Evolutionary conservation across 1,140 invertebrate genomes (phyloP).

Genomic region (Brachionus plicatilis): DNA sequence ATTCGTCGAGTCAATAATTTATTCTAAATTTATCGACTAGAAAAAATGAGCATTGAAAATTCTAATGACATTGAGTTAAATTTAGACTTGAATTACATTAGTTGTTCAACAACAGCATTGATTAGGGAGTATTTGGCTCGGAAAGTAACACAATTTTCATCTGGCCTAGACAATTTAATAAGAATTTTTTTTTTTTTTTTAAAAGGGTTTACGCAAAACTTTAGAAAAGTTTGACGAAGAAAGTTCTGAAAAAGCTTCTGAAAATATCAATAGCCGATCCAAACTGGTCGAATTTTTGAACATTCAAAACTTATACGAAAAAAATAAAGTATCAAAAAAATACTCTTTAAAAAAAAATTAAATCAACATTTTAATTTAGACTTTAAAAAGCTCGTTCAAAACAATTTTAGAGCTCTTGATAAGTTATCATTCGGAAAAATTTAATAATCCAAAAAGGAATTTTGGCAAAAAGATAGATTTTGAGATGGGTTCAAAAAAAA

Average conservation of each 20-base stretch:
- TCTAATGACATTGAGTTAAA: neutral
- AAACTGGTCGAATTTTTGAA: constrained; percentile 23
- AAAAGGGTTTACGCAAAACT: neutral
- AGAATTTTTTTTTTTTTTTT: neutral
- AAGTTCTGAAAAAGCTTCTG: neutral
- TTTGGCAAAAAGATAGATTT: neutral
- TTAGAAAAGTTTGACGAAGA: constrained; percentile 17
- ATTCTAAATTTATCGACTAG: neutral
- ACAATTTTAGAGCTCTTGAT: neutral
- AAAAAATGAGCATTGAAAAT: neutral
- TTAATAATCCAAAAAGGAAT: neutral
- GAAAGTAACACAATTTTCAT: neutral
- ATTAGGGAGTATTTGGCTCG: constrained; percentile 21
- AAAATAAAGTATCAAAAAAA: neutral
- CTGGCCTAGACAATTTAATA: neutral
- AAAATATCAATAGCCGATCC: neutral
- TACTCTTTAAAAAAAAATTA: neutral
- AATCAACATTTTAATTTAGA: neutral
- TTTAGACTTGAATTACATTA: constrained; percentile 27
- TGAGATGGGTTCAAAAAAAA: neutral
- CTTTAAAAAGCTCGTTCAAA: constrained; percentile 2
- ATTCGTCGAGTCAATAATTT: constrained; percentile 4
- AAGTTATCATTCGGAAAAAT: neutral
- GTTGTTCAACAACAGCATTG: constrained; percentile 22
- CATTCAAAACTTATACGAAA: constrained; percentile 26